These are phyloP conservation scores for Rhysida immarginata DNA, from an alignment of 1,140 invertebrate species.

Conservation along the genomic window DNA sequence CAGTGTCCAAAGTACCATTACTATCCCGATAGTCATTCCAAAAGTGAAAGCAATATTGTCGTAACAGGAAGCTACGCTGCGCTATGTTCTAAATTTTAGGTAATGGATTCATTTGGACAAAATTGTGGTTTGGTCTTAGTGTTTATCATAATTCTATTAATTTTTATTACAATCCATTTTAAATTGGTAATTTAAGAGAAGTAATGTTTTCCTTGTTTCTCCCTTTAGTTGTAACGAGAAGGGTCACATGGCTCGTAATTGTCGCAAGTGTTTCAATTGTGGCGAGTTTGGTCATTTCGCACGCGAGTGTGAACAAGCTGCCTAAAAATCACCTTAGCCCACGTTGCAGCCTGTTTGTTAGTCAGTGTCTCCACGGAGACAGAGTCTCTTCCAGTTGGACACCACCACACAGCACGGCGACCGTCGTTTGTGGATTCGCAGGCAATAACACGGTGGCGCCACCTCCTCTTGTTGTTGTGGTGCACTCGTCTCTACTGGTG, in stretches of 20 bases:
- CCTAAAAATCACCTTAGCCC: constrained; percentile 4
- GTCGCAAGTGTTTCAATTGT: constrained; percentile 62
- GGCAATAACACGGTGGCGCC: background rate
- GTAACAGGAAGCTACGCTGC: too few species aligned
- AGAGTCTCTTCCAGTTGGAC: constrained; percentile 2
- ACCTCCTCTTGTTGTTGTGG: constrained; percentile 3
- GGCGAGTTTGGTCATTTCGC: constrained; percentile 36
- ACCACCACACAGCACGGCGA: constrained; percentile 3
- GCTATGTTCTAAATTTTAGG: too few species aligned
- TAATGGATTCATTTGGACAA: too few species aligned
- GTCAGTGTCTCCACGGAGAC: constrained; percentile 5
- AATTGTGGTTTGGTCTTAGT: too few species aligned
- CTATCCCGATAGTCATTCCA: too few species aligned
- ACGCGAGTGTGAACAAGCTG: constrained; percentile 20
- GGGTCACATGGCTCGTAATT: constrained; percentile 11
- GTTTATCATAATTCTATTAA: too few species aligned
- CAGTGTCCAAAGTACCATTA: too few species aligned
- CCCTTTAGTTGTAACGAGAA: constrained; percentile 9
- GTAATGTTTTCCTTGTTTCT: background rate
- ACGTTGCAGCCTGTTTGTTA: constrained; percentile 10
- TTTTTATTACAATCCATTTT: too few species aligned
- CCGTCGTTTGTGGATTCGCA: background rate
- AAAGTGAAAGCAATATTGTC: too few species aligned
- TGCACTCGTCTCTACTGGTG: constrained; percentile 1
- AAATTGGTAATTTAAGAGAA: too few species aligned